Evolutionary conservation across 1,140 invertebrate species (phyloP), one percentile per base, ranked within the genome.

Genomic region (Melipona quadrifasciata): DNA sequence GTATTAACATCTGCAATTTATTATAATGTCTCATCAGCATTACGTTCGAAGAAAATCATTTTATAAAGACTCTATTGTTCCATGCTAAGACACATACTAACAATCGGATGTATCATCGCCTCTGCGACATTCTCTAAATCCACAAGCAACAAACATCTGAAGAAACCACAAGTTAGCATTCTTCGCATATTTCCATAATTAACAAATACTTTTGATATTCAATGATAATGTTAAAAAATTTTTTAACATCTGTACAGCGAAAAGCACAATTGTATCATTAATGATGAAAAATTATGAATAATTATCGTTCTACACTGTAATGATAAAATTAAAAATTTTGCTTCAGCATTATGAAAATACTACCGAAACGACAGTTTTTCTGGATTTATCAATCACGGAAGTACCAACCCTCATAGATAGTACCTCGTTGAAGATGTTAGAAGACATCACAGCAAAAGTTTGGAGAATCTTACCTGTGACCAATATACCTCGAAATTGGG

Each of bases 401-500:
- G 5, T 76, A n/a, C 47, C 47, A 10, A 51, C 65, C 1, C 47
- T 81, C 61, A 11, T 4, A 5, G 58, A 87, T 10, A 53, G n/a
- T 21, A 51, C 51, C 11, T 80, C 78, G 11, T 53, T 73, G n/a
- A 80, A 74, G 12, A 80, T 85, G 78, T 64, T 85, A 27, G 83
- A 85, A 1, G 78, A 85, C 10, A 85, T 85, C 61, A 85, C 83
- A 1, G 61, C 58, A 0, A 85, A 85, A 53, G 61, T 85, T 8
- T 85, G 83, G 83, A 74, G 53, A 21, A 57, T 27, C 10, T 55
- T 85, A 12, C 83, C 83, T 16, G 71, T 80, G 31, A 73, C 80
- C 17, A 72, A 27, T 3, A 31, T 85, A 47, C 83, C 83, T 47
- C 27, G 16, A 67, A 85, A 5, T 31, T 85, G 77, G 83, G 61